These are phyloP conservation scores for Leptodactylus fallax DNA, from an alignment of 2,797 vertebrate genomes.

Conservation along the genomic window DNA sequence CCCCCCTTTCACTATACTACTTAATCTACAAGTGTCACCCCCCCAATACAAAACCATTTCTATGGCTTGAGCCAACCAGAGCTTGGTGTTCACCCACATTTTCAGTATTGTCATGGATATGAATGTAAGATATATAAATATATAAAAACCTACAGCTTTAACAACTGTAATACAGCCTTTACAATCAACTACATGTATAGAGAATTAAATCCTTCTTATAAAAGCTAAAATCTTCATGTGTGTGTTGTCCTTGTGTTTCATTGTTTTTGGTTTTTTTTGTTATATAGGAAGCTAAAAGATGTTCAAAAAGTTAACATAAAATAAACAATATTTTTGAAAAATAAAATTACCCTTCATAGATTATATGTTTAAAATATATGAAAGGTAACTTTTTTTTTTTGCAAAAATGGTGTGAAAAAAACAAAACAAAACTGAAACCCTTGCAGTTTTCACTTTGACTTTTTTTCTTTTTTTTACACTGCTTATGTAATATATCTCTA, in stretches of 20 bases:
- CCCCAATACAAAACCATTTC: slow-evolving; percentile 56
- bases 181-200: slow-evolving; percentile 85
- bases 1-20: slow-evolving; percentile 13
- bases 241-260: slow-evolving; percentile 68
- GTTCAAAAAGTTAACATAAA: too few relatives aligned
- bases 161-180: slow-evolving; percentile 88
- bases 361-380: too few relatives aligned
- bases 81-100: slow-evolving; percentile 73
- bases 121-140: slow-evolving; percentile 88
- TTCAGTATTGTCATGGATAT: slow-evolving; percentile 82
- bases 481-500: too few relatives aligned
- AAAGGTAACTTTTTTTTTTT: too few relatives aligned
- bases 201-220: slow-evolving; percentile 88
- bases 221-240: slow-evolving; percentile 79
- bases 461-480: too few relatives aligned
- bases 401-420: too few relatives aligned
- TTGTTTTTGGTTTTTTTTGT: neutral
- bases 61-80: slow-evolving; percentile 67
- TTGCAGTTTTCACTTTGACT: too few relatives aligned
- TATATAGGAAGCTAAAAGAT: too few relatives aligned
- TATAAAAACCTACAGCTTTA: slow-evolving; percentile 82
- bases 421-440: too few relatives aligned
- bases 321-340: too few relatives aligned
- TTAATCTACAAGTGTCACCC: slow-evolving; percentile 62
- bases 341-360: too few relatives aligned